These are phyloP conservation scores for Hippopotamus amphibius DNA, from an alignment of 2,113 vertebrate species.

Conservation along the genomic window DNA sequence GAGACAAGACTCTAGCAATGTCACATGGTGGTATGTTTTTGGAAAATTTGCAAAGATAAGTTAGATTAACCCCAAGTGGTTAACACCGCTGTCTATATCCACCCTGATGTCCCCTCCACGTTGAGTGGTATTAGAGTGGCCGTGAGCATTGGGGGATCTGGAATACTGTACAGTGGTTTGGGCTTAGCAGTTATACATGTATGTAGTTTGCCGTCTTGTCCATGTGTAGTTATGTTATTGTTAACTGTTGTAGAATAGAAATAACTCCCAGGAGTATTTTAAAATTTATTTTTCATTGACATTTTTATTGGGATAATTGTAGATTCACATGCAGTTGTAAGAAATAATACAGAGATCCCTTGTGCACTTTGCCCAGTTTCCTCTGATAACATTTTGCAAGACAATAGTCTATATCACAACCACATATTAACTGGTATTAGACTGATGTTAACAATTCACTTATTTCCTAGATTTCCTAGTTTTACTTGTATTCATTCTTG, in stretches of 20 bases:
- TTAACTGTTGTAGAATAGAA: neutral
- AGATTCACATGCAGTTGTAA: neutral
- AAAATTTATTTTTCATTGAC: neutral
- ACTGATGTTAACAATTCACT: neutral
- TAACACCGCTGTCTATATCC: neutral
- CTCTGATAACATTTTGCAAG: neutral
- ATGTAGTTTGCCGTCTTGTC: neutral
- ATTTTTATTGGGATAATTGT: neutral
- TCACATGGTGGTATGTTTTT: neutral
- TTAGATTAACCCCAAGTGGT: neutral
- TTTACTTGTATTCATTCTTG: neutral
- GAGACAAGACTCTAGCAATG: neutral
- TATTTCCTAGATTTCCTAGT: neutral
- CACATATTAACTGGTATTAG: neutral
- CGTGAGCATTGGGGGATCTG: neutral
- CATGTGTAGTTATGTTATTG: neutral
- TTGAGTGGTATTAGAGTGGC: neutral
- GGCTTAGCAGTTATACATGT: neutral
- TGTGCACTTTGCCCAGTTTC: neutral
- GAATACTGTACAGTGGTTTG: neutral
- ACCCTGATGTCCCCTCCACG: neutral
- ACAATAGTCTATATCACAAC: neutral
- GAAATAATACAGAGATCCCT: neutral
- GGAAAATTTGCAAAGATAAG: neutral
- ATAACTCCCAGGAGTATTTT: neutral